A percentile compares a stretch with the other conserved stretches of the same genome.
Evolutionary conservation across 64 coral and sea anemone genomes (phyloP).

Genomic region (Anthopleura sola): DNA sequence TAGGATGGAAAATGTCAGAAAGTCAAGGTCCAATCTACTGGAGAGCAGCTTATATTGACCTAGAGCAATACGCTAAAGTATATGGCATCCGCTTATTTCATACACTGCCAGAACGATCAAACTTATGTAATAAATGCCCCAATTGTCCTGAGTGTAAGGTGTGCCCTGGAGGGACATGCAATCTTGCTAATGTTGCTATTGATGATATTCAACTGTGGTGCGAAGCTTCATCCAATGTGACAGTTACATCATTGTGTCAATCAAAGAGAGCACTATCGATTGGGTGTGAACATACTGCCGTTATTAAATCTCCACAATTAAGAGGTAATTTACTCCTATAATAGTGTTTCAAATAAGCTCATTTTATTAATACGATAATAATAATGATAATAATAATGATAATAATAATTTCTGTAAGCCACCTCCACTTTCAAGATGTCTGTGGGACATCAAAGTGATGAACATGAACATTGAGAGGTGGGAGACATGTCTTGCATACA

Average conservation of each 20-base stretch:
- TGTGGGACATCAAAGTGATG: too few species aligned
- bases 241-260: slow-evolving; percentile 39
- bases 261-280: slow-evolving; percentile 17
- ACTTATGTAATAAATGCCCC: neutral
- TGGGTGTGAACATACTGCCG: slow-evolving; percentile 56
- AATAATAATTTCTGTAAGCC: too few species aligned
- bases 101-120: slow-evolving; percentile 29
- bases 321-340: neutral
- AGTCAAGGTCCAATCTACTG: slow-evolving; percentile 48
- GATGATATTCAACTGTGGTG: slow-evolving; percentile 51
- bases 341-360: neutral
- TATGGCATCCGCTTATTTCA: slow-evolving; percentile 59
- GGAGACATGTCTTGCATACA: too few species aligned
- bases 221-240: neutral
- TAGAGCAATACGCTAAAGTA: slow-evolving; percentile 25
- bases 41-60: slow-evolving; percentile 60
- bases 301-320: slow-evolving; percentile 8
- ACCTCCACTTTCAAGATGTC: too few species aligned
- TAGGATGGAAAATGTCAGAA: slow-evolving; percentile 64
- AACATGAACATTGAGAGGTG: too few species aligned
- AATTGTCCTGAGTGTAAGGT: neutral
- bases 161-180: slow-evolving; percentile 11
- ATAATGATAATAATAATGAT: too few species aligned
- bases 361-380: too few species aligned
- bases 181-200: slow-evolving; percentile 56